Conservation (phyloP, 2,797 vertebrate genomes). For the Scyliorhinus canicula region DNA sequence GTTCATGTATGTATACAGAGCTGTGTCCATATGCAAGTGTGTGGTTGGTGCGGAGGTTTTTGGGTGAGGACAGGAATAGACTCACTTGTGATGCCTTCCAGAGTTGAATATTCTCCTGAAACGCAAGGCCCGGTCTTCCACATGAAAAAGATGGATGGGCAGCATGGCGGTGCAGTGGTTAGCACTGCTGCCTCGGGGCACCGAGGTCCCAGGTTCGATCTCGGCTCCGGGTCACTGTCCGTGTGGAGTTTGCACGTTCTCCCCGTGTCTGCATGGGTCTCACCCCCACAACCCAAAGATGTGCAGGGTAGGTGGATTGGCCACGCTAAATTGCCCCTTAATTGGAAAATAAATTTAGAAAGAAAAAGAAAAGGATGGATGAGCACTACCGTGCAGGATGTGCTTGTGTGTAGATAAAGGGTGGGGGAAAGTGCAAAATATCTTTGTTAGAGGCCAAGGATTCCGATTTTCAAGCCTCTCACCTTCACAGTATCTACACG, state of each 20-base stretch:
- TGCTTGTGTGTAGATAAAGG: background rate
- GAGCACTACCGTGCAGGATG: background rate
- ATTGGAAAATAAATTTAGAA: no score
- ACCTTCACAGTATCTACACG: background rate
- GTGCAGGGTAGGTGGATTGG: no score
- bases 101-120: background rate
- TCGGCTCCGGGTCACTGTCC: no score
- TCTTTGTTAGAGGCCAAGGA: background rate
- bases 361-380: no score
- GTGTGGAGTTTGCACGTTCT: no score
- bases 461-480: background rate
- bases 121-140: background rate
- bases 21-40: background rate
- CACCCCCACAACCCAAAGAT: no score
- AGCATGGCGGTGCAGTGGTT: no score
- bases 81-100: background rate
- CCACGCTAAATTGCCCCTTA: no score
- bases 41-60: background rate
- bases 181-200: no score
- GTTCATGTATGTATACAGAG: background rate
- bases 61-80: background rate
- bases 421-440: background rate
- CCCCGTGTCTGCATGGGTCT: no score
- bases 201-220: no score
- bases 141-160: no score